These are phyloP conservation scores for Pollachius pollachius DNA, from an alignment of 2,113 vertebrate species.

Conservation along the genomic window DNA sequence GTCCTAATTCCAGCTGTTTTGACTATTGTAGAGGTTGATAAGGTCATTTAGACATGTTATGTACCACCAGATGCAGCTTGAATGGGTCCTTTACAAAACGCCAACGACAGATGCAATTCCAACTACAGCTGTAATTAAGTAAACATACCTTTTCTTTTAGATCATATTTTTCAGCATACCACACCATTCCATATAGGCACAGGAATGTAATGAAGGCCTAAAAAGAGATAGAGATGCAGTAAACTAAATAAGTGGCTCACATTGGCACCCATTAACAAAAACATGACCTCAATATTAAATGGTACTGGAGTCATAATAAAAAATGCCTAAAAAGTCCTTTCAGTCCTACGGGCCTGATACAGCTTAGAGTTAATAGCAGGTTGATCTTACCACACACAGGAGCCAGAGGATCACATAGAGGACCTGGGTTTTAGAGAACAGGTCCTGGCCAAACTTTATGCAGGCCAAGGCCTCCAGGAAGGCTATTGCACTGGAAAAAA, in stretches of 20 bases:
- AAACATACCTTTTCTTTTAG: constrained; percentile 83
- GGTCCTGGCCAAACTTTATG: constrained; percentile 96
- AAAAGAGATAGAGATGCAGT: constrained; percentile 16
- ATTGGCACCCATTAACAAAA: background rate
- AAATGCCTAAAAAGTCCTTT: too few relatives aligned
- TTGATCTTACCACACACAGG: constrained; percentile 88
- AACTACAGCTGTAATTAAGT: too few relatives aligned
- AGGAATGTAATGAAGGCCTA: constrained; percentile 96
- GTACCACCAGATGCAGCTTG: too few relatives aligned
- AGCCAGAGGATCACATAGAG: constrained; percentile 96
- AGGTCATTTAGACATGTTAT: too few relatives aligned
- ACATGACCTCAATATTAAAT: background rate
- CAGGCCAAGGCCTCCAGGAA: constrained; percentile 96
- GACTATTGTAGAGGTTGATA: too few relatives aligned
- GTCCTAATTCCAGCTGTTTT: too few relatives aligned
- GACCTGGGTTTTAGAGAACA: constrained; percentile 96
- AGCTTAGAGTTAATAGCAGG: too few relatives aligned
- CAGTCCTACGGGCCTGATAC: too few relatives aligned
- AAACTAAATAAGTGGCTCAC: background rate
- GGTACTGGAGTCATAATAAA: too few relatives aligned
- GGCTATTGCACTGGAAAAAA: constrained; percentile 83
- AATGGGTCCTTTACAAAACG: too few relatives aligned
- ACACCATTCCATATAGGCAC: constrained; percentile 95
- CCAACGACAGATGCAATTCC: too few relatives aligned
- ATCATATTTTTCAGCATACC: constrained; percentile 88